Evolutionary conservation across 2,113 vertebrate species (phyloP).

Genomic region (Aptenodytes forsteri): DNA sequence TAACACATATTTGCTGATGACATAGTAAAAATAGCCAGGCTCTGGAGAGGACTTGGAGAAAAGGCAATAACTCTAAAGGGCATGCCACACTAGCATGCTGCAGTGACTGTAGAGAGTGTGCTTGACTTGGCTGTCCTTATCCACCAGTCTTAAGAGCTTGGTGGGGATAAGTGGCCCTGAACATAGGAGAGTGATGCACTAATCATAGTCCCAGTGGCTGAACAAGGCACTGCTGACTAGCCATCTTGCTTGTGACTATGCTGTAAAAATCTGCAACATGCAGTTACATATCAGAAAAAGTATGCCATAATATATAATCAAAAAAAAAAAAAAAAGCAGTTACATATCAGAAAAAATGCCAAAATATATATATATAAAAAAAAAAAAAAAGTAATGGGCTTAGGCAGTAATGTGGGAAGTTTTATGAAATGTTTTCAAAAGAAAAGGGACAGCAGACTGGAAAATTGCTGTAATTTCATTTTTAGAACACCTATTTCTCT

Average conservation of each 20-base stretch:
- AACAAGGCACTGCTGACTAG: neutral
- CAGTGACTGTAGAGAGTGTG: neutral
- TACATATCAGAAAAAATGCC: too few species aligned
- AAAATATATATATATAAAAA: too few species aligned
- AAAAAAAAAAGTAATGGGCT: neutral
- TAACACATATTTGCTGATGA: neutral
- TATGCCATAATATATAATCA: neutral
- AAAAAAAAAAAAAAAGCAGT: neutral
- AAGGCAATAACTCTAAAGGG: neutral
- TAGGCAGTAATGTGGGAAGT: too few species aligned
- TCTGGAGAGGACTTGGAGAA: neutral
- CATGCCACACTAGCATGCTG: neutral
- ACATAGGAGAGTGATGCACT: neutral
- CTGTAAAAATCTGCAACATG: neutral
- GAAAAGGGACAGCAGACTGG: too few species aligned
- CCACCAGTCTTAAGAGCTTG: neutral
- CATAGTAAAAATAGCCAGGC: neutral
- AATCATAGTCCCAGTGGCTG: neutral
- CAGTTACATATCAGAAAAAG: neutral
- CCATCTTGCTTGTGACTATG: neutral
- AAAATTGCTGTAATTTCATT: too few species aligned
- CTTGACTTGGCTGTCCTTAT: neutral
- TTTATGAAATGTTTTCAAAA: too few species aligned
- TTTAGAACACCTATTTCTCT: too few species aligned
- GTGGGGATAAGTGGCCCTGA: neutral